Evolutionary conservation across 2,797 vertebrate genomes (phyloP).

Genomic region (Ispidina lecontei): DNA sequence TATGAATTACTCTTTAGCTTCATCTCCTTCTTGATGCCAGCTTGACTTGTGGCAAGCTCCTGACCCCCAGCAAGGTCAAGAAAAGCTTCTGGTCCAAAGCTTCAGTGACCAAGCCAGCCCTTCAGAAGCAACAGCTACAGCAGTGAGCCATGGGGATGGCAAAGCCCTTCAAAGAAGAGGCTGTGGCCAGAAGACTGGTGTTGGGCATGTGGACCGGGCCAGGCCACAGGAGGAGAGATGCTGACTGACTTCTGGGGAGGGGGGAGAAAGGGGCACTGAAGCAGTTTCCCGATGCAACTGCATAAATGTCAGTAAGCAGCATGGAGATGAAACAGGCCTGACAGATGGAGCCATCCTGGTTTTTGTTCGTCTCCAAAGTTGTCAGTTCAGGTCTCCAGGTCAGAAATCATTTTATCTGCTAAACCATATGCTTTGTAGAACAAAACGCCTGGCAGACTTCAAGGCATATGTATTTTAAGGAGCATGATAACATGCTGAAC

Average conservation of each 20-base stretch:
- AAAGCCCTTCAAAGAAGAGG: not conserved
- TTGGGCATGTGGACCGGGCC: not conserved
- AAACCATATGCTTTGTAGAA: conserved; percentile 79
- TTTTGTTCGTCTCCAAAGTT: conserved; percentile 74
- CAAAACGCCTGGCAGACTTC: conserved; percentile 74
- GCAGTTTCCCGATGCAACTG: not conserved
- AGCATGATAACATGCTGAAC: conserved; percentile 35
- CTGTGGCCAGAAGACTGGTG: not conserved
- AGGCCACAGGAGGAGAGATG: not conserved
- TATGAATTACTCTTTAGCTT: not conserved
- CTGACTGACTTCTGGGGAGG: not conserved
- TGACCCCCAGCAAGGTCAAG: not conserved
- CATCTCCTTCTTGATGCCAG: too few species aligned
- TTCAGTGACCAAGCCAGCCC: not conserved
- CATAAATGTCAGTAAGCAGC: conserved; percentile 54
- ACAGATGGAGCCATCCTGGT: conserved; percentile 70
- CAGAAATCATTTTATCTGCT: conserved; percentile 80
- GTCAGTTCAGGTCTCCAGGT: conserved; percentile 79
- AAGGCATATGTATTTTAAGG: conserved; percentile 67
- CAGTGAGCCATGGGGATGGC: not conserved
- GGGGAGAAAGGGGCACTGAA: not conserved
- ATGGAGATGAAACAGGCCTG: conserved; percentile 36
- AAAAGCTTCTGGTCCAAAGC: not conserved
- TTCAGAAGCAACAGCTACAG: not conserved
- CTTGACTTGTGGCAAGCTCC: not conserved